These are phyloP conservation scores for Conistra vaccinii DNA, from an alignment of 2,888 invertebrate species.

Conservation along the genomic window DNA sequence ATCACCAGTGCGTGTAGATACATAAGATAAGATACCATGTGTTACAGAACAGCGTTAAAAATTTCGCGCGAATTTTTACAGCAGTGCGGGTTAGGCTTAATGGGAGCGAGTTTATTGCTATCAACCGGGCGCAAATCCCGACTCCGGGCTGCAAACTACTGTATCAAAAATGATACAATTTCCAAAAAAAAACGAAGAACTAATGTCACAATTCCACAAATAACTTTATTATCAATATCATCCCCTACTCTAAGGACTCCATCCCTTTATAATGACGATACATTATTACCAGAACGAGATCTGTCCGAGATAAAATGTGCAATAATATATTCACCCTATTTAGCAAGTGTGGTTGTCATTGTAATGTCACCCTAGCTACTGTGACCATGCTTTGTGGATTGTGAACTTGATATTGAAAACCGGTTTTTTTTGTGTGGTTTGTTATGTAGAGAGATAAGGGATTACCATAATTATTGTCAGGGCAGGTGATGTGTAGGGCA, in stretches of 20 bases:
- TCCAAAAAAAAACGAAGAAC: neutral
- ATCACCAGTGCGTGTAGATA: no score
- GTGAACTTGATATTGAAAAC: constrained; percentile 26
- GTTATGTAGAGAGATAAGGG: neutral
- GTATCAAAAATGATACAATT: neutral
- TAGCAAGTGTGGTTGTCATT: constrained; percentile 38
- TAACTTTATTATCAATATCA: constrained; percentile 38
- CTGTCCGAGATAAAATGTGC: constrained; percentile 50
- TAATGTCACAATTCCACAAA: neutral
- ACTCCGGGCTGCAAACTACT: neutral
- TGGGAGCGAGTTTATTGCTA: neutral
- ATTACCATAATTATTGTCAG: neutral
- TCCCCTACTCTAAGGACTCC: constrained; percentile 4
- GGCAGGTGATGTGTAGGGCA: neutral
- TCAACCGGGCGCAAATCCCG: neutral
- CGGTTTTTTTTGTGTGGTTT: neutral
- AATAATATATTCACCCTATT: constrained; percentile 66
- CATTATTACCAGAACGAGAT: constrained; percentile 45
- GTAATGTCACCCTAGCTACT: constrained; percentile 17
- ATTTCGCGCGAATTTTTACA: no score
- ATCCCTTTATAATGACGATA: constrained; percentile 33
- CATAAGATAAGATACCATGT: no score
- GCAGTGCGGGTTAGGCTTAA: no score
- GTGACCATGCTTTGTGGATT: constrained; percentile 32
- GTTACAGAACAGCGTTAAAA: no score